Evolutionary conservation across 1,140 invertebrate genomes (phyloP).

Genomic region (Dufourea novaeangliae): DNA sequence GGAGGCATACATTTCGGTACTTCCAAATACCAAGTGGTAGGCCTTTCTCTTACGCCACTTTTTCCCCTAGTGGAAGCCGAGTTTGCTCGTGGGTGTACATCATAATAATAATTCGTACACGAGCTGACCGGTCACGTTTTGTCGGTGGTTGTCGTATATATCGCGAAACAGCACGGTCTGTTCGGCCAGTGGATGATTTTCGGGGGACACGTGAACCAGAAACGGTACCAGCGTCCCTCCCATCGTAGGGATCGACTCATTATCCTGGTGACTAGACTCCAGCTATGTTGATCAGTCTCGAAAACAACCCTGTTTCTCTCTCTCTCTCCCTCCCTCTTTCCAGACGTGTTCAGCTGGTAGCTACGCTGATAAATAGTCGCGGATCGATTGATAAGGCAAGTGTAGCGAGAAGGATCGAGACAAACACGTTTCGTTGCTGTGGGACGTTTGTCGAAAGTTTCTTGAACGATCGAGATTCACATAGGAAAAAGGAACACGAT

Average conservation of each 20-base stretch:
- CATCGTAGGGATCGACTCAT: slow-evolving; percentile 72
- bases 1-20: too few relatives aligned
- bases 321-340: not conserved
- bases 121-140: not conserved
- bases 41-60: too few relatives aligned
- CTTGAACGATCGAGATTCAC: not conserved
- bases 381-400: slow-evolving; percentile 7
- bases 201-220: slow-evolving; percentile 31
- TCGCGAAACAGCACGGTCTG: slow-evolving; percentile 3
- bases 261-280: slow-evolving; percentile 66
- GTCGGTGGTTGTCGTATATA: not conserved
- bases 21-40: too few relatives aligned
- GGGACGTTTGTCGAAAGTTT: not conserved
- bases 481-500: not conserved
- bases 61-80: too few relatives aligned
- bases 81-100: too few relatives aligned
- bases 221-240: slow-evolving; percentile 21
- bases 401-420: not conserved
- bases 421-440: slow-evolving; percentile 6
- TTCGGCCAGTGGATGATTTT: slow-evolving; percentile 16
- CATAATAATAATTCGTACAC: slow-evolving; percentile 13
- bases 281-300: slow-evolving; percentile 64
- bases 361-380: slow-evolving; percentile 16
- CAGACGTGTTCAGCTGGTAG: not conserved
- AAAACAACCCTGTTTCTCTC: slow-evolving; percentile 60